Base-by-base conservation (phyloP, 2,113 vertebrate genomes). In the Cyanoramphus novaezelandiae region DNA sequence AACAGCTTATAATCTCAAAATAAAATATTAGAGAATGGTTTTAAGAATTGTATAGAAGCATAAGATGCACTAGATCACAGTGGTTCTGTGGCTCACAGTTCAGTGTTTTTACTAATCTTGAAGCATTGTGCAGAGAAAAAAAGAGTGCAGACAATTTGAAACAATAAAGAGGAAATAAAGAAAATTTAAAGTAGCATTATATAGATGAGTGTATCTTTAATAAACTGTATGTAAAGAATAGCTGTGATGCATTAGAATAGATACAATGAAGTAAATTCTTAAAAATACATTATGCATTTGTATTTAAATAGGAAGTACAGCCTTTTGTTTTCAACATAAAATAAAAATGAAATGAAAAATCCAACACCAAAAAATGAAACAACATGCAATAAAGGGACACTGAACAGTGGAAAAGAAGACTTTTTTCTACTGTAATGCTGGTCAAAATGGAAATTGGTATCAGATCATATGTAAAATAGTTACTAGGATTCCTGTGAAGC, bases 371-470 rank as follows among this genome's bases (percentile, higher is more conserved):
- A 59, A 88, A 95, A 90, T 93, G 50, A 92, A 94, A 57, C n/a
- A 43, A 41, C 8, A 10, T 44, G 35, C 18, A 55, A 33, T 65
- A 59, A 33, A 95, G 92, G 24, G 39, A 85, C 35, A 46, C 25
- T 28, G 50, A 94, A 91, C 64, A 59, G 68, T 83, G 62, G 41
- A 84, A 82, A 91, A 49, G 14, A 46, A 44, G 31, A 75, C 0
- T 3, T 74, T 95, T 94, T 91, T 94, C 91, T 74, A 76, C 78
- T 63, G 57, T 74, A 80, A 63, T 62, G 20, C 20, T 83, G 52
- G 47, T 74, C 75, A 93, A 81, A 91, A 96, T 69, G 49, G 46
- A 82, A 96, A 91, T 63, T 78, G n/a, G 25, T 69, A 49, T 95
- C 37, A 64, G 87, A 69, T 77, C 21, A 14, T 31, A 67, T 35